phyloP scores from a whole-genome alignment of 2,113 vertebrate genomes.

The Dromiciops gliroides region DNA sequence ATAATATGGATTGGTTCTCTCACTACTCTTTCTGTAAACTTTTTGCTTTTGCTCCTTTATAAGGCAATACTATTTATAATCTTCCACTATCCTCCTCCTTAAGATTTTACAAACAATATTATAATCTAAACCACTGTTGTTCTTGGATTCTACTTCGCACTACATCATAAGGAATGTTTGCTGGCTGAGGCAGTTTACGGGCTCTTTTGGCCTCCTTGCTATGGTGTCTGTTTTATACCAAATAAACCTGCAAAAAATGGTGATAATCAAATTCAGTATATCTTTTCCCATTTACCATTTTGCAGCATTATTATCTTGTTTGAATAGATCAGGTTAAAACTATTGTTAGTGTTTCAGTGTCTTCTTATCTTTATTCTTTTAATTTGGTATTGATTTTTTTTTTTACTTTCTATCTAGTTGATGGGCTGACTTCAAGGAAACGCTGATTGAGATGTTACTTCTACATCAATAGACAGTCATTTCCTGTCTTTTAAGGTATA shows the following conservation, averaged over 20 bases:
- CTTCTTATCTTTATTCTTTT: background rate
- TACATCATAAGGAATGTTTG: background rate
- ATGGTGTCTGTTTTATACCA: too few species aligned
- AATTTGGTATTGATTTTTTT: background rate
- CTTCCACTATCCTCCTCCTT: background rate
- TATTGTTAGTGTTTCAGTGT: background rate
- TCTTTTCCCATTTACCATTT: background rate
- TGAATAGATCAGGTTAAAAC: background rate
- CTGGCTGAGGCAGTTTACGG: background rate
- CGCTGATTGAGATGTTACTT: background rate
- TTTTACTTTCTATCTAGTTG: background rate
- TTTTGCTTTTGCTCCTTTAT: background rate
- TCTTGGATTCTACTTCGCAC: background rate
- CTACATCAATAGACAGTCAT: background rate
- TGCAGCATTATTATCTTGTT: background rate
- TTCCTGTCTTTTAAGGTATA: too few species aligned
- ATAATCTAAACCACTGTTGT: background rate
- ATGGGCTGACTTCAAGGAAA: background rate
- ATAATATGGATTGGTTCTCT: background rate
- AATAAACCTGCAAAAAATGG: too few species aligned
- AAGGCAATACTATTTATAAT: background rate
- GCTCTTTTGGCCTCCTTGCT: background rate
- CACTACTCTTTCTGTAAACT: background rate
- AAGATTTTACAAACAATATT: background rate
- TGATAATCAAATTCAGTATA: background rate